phyloP scores from a whole-genome alignment of 1,140 invertebrate species.

The Battus philenor region DNA sequence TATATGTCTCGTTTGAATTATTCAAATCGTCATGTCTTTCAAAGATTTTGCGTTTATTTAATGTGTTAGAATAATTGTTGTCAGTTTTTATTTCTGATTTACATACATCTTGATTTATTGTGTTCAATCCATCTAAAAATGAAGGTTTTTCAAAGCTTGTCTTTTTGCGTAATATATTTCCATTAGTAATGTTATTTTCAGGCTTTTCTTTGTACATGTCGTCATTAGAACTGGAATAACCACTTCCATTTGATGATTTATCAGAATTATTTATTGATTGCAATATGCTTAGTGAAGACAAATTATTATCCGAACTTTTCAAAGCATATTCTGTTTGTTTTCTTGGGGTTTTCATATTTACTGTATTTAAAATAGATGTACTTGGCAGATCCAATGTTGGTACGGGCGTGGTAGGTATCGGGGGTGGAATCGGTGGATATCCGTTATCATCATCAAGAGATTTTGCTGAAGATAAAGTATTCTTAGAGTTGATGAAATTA shows the following conservation, averaged over 20 bases:
- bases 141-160: slow-evolving; percentile 35
- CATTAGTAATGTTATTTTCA: slow-evolving; percentile 29
- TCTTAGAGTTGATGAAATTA: slow-evolving; percentile 15
- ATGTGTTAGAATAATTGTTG: slow-evolving; percentile 43
- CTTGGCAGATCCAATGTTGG: slow-evolving; percentile 48
- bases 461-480: not conserved
- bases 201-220: slow-evolving; percentile 43
- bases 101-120: slow-evolving; percentile 23
- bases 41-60: slow-evolving; percentile 55
- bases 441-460: slow-evolving; percentile 20
- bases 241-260: slow-evolving; percentile 32
- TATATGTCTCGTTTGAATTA: slow-evolving; percentile 19
- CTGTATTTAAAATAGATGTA: slow-evolving; percentile 34
- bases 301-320: slow-evolving; percentile 32
- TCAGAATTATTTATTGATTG: slow-evolving; percentile 24
- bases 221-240: slow-evolving; percentile 37
- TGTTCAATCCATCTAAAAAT: slow-evolving; percentile 33
- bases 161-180: slow-evolving; percentile 40
- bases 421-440: slow-evolving; percentile 44
- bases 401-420: slow-evolving; percentile 55
- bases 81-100: slow-evolving; percentile 40
- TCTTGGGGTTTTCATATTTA: slow-evolving; percentile 30
- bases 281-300: slow-evolving; percentile 13
- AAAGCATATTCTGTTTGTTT: slow-evolving; percentile 31
- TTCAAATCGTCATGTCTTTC: slow-evolving; percentile 43